A percentile compares a stretch with the other conserved stretches of the same genome.
phyloP scores from a whole-genome alignment of 2,888 invertebrate species.

The Malachius bipustulatus region DNA sequence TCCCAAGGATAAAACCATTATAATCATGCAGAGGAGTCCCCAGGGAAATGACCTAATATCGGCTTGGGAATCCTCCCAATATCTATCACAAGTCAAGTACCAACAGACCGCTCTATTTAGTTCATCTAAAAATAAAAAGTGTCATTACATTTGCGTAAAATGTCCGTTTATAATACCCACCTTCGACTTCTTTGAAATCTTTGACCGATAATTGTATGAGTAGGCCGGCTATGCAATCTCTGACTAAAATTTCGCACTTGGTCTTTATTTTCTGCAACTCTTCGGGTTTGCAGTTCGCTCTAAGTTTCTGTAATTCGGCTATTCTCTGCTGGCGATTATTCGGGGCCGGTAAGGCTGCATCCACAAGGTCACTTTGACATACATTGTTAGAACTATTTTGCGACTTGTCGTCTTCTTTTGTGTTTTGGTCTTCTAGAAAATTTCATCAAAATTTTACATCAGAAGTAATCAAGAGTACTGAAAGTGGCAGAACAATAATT shows the following conservation, averaged over 20 bases:
- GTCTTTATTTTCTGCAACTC: conserved; percentile 58
- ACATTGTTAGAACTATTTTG: conserved; percentile 33
- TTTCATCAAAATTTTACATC: no score
- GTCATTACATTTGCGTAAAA: not conserved
- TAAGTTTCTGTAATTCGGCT: conserved; percentile 57
- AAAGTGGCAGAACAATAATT: no score
- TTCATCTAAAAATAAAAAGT: conserved; percentile 49
- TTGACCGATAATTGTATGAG: conserved; percentile 68
- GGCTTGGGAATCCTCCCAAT: conserved; percentile 75
- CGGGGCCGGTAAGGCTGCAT: conserved; percentile 55
- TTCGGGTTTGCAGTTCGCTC: conserved; percentile 70
- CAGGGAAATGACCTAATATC: conserved; percentile 69
- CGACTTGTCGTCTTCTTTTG: conserved; percentile 30
- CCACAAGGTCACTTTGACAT: conserved; percentile 54
- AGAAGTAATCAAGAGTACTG: no score
- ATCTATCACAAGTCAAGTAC: conserved; percentile 84
- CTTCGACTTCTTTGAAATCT: conserved; percentile 79
- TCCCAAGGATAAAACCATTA: conserved; percentile 69
- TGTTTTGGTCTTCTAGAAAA: conserved; percentile 23
- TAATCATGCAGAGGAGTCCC: conserved; percentile 64
- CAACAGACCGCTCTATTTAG: conserved; percentile 83
- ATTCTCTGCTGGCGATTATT: conserved; percentile 55
- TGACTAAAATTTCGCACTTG: conserved; percentile 50
- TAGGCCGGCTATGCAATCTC: conserved; percentile 73
- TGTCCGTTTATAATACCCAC: conserved; percentile 35